Conservation (phyloP, 2,113 vertebrate genomes). For the Lophotis ruficrista region DNA sequence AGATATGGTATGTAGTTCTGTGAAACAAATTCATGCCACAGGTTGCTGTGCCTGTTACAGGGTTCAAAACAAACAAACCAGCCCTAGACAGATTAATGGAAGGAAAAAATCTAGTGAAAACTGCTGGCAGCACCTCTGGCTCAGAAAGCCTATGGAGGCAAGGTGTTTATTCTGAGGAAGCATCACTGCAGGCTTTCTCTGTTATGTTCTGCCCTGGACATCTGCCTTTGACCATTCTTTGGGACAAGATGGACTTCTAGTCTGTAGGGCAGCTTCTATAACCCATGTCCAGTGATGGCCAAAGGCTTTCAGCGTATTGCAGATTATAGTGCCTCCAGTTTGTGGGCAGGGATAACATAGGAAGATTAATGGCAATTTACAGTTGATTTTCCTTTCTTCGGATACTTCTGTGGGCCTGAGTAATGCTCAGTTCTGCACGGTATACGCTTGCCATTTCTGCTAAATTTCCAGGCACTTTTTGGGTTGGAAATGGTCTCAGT, state of each 20-base stretch:
- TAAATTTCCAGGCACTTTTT: not conserved
- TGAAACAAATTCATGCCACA: not conserved
- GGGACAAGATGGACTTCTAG: not conserved
- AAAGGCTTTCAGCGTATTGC: not conserved
- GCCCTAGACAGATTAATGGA: not conserved
- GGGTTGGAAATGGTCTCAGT: not conserved
- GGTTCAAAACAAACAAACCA: not conserved
- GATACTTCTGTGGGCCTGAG: not conserved
- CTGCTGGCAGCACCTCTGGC: not conserved
- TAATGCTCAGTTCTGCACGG: not conserved
- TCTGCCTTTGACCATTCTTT: not conserved
- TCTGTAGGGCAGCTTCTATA: not conserved
- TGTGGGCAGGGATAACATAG: not conserved
- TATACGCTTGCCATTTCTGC: not conserved
- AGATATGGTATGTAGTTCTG: not conserved
- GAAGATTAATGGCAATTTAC: not conserved
- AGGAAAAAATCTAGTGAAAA: not conserved
- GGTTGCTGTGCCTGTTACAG: not conserved
- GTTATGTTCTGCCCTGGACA: not conserved
- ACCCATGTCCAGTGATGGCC: fast-evolving
- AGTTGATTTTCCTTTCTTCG: not conserved
- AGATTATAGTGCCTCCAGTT: not conserved
- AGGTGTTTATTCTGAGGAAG: not conserved
- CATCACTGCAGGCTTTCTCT: not conserved
- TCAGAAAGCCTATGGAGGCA: not conserved